A percentile compares a stretch with the other conserved stretches of the same genome.
Conservation (phyloP, 2,113 vertebrate genomes). For the Cettia cetti region DNA sequence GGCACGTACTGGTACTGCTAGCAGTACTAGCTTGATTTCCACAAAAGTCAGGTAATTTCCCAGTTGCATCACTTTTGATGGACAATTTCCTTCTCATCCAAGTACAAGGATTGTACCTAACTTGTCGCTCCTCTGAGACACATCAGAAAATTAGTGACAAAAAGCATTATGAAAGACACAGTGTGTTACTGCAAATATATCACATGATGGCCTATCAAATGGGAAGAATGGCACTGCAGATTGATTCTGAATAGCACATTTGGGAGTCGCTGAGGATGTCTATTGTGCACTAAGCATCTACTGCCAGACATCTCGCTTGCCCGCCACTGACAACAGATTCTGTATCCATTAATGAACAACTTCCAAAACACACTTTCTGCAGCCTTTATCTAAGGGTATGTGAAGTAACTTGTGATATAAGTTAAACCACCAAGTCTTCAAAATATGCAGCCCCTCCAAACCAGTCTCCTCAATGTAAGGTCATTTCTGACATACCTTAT, state of each 20-base stretch:
- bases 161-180: background rate
- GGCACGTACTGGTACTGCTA: background rate
- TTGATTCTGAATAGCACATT: background rate
- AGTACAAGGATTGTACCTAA: background rate
- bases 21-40: background rate
- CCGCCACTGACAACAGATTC: background rate
- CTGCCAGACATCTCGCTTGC: background rate
- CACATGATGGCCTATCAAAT: background rate
- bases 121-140: background rate
- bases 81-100: background rate
- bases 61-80: background rate
- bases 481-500: background rate
- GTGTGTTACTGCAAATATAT: fast-evolving
- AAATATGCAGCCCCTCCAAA: background rate
- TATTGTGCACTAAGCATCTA: background rate
- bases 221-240: background rate
- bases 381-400: background rate
- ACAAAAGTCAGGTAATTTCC: background rate
- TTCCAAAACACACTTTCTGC: background rate
- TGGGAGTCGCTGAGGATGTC: background rate
- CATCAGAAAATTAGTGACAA: background rate
- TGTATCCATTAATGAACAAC: background rate
- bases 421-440: background rate
- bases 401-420: background rate
- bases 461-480: background rate